Conservation (phyloP, 2,113 vertebrate species). For the Osmerus mordax region DNA sequence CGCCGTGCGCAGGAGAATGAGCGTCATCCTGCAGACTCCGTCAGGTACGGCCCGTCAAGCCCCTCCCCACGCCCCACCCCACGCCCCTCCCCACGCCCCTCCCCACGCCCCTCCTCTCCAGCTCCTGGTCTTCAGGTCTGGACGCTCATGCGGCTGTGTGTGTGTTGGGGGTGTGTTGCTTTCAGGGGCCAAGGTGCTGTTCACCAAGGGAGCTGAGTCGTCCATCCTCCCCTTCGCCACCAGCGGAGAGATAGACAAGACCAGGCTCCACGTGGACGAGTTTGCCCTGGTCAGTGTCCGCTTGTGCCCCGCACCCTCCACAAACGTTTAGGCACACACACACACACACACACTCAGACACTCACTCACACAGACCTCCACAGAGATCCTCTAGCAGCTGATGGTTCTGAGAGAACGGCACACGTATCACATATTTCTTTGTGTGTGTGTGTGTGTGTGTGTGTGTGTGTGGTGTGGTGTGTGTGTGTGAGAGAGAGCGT, state of each 20-base stretch:
- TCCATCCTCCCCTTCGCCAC: constrained; percentile 84
- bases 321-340: no score
- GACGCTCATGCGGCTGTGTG: neutral
- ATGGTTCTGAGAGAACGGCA: neutral
- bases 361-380: neutral
- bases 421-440: neutral
- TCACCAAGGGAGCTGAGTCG: constrained; percentile 96
- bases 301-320: no score
- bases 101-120: neutral
- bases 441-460: constrained; percentile 12
- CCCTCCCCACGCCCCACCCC: no score
- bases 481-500: neutral
- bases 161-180: constrained; percentile 6
- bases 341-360: neutral
- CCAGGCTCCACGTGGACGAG: constrained; percentile 91
- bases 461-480: no score
- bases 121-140: no score
- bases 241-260: constrained; percentile 91
- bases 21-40: constrained; percentile 88
- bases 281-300: constrained; percentile 87
- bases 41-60: constrained; percentile 72
- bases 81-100: neutral
- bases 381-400: neutral
- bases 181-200: constrained; percentile 85
- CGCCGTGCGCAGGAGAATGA: constrained; percentile 92